Conservation (phyloP, 1,140 invertebrate genomes). For the Pseudobourletiella spinata region DNA sequence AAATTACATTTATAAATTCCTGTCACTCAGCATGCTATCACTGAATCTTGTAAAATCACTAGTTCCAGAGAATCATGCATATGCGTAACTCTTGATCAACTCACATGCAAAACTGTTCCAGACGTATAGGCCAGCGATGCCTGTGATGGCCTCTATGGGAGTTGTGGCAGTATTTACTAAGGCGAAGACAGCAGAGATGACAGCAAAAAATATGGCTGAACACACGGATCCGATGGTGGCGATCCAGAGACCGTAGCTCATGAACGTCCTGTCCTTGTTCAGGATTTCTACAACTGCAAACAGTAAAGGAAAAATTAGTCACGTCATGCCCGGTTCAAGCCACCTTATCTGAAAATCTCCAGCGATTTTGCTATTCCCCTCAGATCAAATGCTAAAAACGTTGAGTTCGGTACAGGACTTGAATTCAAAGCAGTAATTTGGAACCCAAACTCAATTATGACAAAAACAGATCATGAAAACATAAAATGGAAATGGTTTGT, state of each 20-base stretch:
- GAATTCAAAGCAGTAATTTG: too few relatives aligned
- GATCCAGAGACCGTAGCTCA: conserved; percentile 63
- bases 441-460: too few relatives aligned
- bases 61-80: too few relatives aligned
- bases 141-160: conserved; percentile 59
- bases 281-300: conserved; percentile 52
- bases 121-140: conserved; percentile 65
- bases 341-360: background rate
- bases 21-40: too few relatives aligned
- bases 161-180: conserved; percentile 63
- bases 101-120: conserved; percentile 67
- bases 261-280: conserved; percentile 53
- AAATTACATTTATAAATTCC: conserved; percentile 9
- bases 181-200: conserved; percentile 61
- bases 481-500: too few relatives aligned
- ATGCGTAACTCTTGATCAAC: too few relatives aligned
- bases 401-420: too few relatives aligned
- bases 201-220: conserved; percentile 56
- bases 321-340: background rate
- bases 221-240: conserved; percentile 55
- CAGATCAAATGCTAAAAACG: too few relatives aligned
- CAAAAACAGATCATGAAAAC: too few relatives aligned
- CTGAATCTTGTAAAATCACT: too few relatives aligned
- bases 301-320: background rate
- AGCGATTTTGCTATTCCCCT: background rate